phyloP scores from a whole-genome alignment of 2,888 invertebrate species.

The Drosophila falleni region DNA sequence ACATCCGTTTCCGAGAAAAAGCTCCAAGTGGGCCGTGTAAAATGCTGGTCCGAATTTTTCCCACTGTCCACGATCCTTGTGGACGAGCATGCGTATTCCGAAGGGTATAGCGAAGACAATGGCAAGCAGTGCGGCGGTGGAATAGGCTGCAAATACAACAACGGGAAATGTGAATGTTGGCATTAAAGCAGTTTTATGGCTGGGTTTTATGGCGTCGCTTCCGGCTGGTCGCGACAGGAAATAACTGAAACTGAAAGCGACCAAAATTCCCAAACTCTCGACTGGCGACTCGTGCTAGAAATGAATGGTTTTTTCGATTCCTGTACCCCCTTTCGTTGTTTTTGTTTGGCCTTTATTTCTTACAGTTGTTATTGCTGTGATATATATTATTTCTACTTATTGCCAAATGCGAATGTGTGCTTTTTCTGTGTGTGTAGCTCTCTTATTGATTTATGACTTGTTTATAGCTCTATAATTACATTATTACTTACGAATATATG shows the following conservation, averaged over 20 bases:
- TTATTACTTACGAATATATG: constrained; percentile 65
- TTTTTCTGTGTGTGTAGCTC: constrained; percentile 19
- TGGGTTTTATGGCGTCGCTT: constrained; percentile 64
- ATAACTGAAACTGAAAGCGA: constrained; percentile 9
- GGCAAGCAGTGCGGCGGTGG: constrained; percentile 91
- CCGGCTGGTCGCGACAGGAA: constrained; percentile 57
- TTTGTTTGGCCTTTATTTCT: background rate
- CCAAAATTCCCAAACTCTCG: background rate
- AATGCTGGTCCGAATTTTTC: constrained; percentile 88
- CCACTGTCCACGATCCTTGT: constrained; percentile 89
- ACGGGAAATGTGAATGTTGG: constrained; percentile 38
- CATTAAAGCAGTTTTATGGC: constrained; percentile 63
- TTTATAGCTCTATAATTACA: constrained; percentile 76
- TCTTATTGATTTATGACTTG: constrained; percentile 76
- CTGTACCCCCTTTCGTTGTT: constrained; percentile 32
- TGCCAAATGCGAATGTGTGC: constrained; percentile 25
- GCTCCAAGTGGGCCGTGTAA: constrained; percentile 90
- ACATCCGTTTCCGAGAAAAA: constrained; percentile 90
- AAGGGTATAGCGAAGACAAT: constrained; percentile 90
- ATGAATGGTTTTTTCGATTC: constrained; percentile 57
- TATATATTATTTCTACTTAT: constrained; percentile 42
- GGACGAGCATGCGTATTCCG: constrained; percentile 88
- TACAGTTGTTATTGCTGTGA: constrained; percentile 21
- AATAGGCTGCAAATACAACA: constrained; percentile 87
- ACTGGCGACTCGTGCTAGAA: constrained; percentile 39